Evolutionary conservation across 2,797 vertebrate species (phyloP), one percentile per base, ranked within the genome.

Genomic region (Xenentodon cancila): DNA sequence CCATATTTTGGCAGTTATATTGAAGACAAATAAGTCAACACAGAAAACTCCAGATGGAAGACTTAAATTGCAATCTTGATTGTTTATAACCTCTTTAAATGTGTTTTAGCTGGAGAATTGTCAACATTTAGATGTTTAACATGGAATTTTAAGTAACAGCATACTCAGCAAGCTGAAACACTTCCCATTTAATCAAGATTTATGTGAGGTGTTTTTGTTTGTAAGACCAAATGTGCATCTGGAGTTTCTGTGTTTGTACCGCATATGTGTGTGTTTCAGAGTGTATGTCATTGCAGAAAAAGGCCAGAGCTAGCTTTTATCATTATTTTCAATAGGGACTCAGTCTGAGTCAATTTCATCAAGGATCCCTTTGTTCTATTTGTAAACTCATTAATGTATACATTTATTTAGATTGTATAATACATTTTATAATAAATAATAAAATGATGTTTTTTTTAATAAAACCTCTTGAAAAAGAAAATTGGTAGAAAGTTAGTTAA

Each of bases 311-410:
- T 74, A 63, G 62, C 68, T 76, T 87, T 77, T 2, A 15, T 57
- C 71, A 80, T 79, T 89, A 83, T 89, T 86, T 88, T 87, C 81
- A 87, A 81, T 73, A 47, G 46, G 87, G 88, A 88, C 77, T 88
- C 83, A 86, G 75, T 46, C 72, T 85, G 71, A 85, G 68, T 88
- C 84, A 88, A 82, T 63, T 84, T 80, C 86, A 81, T 82, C 64
- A 70, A 75, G 82, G 66, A 76, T 77, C 59, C 61, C 47, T 71
- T 71, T 83, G 75, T 60, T 7, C 68, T 81, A 64, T 81, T 80
- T 81, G 62, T 62, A 53, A 78, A 66, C 46, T 68, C 74, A 82
- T 88, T 89, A 84, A 81, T 79, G 63, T 64, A 78, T 82, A 84
- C 48, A 76, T 68, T 71, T 77, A 63, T 79, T 70, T 51, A 19